A percentile compares a stretch with the other conserved stretches of the same genome.
Conservation (phyloP, 2,113 vertebrate genomes). For the Apus apus region DNA sequence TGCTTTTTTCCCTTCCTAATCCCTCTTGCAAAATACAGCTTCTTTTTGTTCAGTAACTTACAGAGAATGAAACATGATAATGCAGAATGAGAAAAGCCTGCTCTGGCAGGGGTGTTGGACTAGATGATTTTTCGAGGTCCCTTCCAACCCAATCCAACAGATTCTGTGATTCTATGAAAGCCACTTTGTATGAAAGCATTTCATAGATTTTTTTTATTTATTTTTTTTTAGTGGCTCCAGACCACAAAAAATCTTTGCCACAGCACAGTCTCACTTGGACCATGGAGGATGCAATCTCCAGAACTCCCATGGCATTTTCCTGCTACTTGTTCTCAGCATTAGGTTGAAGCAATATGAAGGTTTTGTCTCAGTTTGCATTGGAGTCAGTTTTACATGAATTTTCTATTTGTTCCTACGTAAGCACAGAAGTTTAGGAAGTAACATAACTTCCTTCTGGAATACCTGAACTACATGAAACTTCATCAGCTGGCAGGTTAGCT, state of each 20-base stretch:
- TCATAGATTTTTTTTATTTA: background rate
- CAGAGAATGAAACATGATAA: background rate
- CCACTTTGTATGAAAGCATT: background rate
- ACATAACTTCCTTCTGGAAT: background rate
- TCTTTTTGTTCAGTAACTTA: background rate
- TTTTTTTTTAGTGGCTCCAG: background rate
- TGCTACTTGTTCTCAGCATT: background rate
- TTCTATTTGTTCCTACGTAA: background rate
- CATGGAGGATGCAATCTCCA: background rate
- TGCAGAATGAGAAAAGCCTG: background rate
- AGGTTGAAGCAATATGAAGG: background rate
- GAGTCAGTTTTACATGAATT: background rate
- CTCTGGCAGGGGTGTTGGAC: no score
- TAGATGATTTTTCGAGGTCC: no score
- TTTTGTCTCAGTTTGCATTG: background rate
- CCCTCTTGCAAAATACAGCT: background rate
- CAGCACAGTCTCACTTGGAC: background rate
- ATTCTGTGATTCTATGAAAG: background rate
- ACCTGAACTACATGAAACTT: background rate
- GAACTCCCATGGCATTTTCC: background rate
- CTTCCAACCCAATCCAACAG: no score
- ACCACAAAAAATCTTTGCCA: background rate
- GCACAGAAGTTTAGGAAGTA: background rate
- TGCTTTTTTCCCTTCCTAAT: background rate
- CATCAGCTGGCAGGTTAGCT: background rate